Conservation (phyloP, 2,797 vertebrate species). For the Premnoplex brunnescens region DNA sequence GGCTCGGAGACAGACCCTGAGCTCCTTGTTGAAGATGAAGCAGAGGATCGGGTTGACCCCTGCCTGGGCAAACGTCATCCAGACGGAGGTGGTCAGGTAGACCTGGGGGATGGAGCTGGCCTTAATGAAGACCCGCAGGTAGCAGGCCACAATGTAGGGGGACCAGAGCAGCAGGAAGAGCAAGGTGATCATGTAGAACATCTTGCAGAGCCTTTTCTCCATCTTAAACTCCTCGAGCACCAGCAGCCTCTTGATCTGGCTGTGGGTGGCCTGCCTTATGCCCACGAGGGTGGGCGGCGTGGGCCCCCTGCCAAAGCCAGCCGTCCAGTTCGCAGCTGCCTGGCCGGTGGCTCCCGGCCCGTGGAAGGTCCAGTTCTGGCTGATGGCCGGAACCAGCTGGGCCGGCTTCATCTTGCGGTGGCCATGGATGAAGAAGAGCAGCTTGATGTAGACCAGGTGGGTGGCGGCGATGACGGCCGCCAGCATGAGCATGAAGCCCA, state of each 20-base stretch:
- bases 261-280: conserved; percentile 86
- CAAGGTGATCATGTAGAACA: conserved; percentile 96
- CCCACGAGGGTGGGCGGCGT: conserved; percentile 94
- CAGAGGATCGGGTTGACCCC: conserved; percentile 94
- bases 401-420: conserved; percentile 97
- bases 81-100: conserved; percentile 91
- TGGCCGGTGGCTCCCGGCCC: conserved; percentile 94
- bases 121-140: conserved; percentile 89
- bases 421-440: conserved; percentile 94
- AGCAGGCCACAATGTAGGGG: conserved; percentile 92
- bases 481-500: conserved; percentile 95
- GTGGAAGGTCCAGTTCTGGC: conserved; percentile 98
- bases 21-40: conserved; percentile 94
- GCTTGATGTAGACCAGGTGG: conserved; percentile 91
- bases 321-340: conserved; percentile 96
- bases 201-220: conserved; percentile 94
- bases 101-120: conserved; percentile 86
- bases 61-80: conserved; percentile 95
- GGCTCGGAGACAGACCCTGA: conserved; percentile 88
- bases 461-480: conserved; percentile 90
- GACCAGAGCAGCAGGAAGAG: conserved; percentile 92
- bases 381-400: conserved; percentile 92
- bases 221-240: conserved; percentile 95
- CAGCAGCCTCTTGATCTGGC: conserved; percentile 88
- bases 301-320: conserved; percentile 93